A percentile compares a stretch with the other conserved stretches of the same genome.
phyloP scores from a whole-genome alignment of 2,888 invertebrate genomes.

The Brenthis daphne region DNA sequence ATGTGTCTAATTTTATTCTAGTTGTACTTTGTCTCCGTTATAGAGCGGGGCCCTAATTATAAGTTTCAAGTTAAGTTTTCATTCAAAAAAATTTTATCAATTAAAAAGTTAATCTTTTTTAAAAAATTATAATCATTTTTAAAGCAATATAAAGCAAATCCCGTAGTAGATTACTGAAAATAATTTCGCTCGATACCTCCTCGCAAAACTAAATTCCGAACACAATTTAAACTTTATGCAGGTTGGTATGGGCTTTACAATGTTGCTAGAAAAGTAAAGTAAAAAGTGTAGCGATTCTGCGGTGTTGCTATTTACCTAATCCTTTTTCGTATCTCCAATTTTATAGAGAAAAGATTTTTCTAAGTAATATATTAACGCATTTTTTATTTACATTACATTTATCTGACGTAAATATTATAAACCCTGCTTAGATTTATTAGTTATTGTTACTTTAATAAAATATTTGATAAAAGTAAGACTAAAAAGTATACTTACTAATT shows the following conservation, averaged over 20 bases:
- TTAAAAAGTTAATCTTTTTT: too few species aligned
- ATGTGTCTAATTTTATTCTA: too few species aligned
- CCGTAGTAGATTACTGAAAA: conserved; percentile 22
- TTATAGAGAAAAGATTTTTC: neutral
- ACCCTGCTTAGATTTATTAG: too few species aligned
- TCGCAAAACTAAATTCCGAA: conserved; percentile 27
- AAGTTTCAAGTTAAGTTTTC: too few species aligned
- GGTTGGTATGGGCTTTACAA: conserved; percentile 26
- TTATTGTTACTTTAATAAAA: too few species aligned
- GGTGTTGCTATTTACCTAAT: conserved; percentile 17
- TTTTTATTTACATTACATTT: too few species aligned
- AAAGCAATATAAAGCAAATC: neutral
- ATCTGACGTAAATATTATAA: too few species aligned
- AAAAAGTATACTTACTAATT: too few species aligned
- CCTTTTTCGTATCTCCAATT: neutral
- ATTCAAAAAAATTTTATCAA: too few species aligned
- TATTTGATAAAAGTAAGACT: too few species aligned
- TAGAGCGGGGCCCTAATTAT: too few species aligned
- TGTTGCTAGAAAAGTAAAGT: conserved; percentile 24
- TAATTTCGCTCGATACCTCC: conserved; percentile 29
- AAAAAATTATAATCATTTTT: neutral
- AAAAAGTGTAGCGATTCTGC: conserved; percentile 16
- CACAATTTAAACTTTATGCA: conserved; percentile 37
- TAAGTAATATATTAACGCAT: neutral
- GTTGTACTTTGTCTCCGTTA: too few species aligned